Base-by-base conservation (phyloP, 2,113 vertebrate genomes). In the Pollimyrus isidori region DNA sequence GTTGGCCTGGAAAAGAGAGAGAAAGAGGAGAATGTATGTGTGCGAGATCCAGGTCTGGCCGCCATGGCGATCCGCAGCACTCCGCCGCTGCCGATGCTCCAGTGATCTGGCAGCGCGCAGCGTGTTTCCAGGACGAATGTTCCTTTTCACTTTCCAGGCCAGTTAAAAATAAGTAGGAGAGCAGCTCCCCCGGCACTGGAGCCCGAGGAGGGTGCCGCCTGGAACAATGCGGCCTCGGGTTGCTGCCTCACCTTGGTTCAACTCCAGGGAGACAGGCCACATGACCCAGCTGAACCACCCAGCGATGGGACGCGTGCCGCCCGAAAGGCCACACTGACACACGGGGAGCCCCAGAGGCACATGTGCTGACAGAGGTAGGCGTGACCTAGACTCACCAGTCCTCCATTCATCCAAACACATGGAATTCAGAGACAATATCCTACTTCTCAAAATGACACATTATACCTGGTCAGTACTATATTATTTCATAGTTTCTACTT, bases 1-100 rank as follows among this genome's bases (percentile, higher is more conserved):
- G 91, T 97, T 99, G 90, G 96, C 95, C 98, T 99, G 91, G 17
- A 95, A 92, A 65, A 48, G 82, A 89, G 82, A 26, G 91, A 35
- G 0, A 0, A 91, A 50, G 90, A 26, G 65, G 82, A 86, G 35
- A 88, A 65, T 46, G 80, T 87, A n/a, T 5, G 48, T 52, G 73
- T 85, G 90, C 89, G 56, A 26, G 88, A 89, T 39, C 76, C 85
- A 65, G 90, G 90, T 49, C 89, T 84, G 89, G 82, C 85, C 56
- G 53, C 76, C 89, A 26, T 53, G 10, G 49, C 21, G 69, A 84
- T 86, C 84, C 90, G 26, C 87, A 86, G 73, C 45, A 2, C n/a
- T 48, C 19, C 45, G 3, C 80, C 23, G 3, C 82, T 23, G 19
- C 21, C 1, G 58, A 65, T 26, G 45, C 82, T 13, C 82, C 21